Evolutionary conservation across 2,888 invertebrate genomes (phyloP), one percentile per base, ranked within the genome.

Genomic region (Crioceris asparagi): DNA sequence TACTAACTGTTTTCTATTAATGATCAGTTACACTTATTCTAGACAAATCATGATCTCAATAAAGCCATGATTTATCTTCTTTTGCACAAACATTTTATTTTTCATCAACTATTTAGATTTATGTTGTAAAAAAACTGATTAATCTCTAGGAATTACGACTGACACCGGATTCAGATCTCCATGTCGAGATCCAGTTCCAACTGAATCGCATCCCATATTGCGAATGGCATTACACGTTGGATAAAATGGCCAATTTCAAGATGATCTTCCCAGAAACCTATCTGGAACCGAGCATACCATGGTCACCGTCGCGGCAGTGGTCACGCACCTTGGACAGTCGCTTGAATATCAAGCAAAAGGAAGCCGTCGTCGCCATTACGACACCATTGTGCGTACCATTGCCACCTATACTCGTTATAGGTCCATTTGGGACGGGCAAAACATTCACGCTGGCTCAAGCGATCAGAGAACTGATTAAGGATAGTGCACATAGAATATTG

Each of bases 391-490:
- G 68, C 36, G 66, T 74, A 12, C 68, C 70, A 36, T 56, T 83
- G 34, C 83, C 83, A 0, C 83, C 83, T 0, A 76, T 84, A 40
- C 61, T 84, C 31, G 69, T 84, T 5, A 78, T 83, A 17, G 43
- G 83, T 1, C 86, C 87, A 0, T 87, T 83, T 61, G 87, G 87
- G n/a, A 87, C 87, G 0, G 87, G 87, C 1, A 88, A 88, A 58
- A 88, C 87, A 0, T 86, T 80, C 54, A 86, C 87, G 0, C 64
- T 88, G 48, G 85, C 85, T 0, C 68, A 71, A 49, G 81, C 81
- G 1, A 77, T 83, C 26, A 77, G 77, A 50, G 76, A 79, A 51
- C 65, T 84, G 27, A 61, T 83, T 18, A 54, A 54, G 36, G 76
- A 80, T 51, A 66, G 72, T 0, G 69, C 74, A 14, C 75, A 79